Evolutionary conservation across 1,140 invertebrate genomes (phyloP).

Genomic region (Trichomalopsis sarcophagae): DNA sequence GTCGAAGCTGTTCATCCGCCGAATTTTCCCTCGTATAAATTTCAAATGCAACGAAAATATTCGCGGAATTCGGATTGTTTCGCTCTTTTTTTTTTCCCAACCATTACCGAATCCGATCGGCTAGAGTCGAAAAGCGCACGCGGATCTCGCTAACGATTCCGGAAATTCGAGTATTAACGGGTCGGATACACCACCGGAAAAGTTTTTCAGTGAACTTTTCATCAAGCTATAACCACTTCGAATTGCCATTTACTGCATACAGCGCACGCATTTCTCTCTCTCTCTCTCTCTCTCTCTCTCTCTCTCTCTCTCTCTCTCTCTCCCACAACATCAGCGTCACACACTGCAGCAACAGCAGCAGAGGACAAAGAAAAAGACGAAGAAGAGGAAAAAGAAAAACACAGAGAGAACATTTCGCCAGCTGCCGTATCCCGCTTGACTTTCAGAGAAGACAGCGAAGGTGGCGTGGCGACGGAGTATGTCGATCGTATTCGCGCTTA

Average conservation of each 20-base stretch:
- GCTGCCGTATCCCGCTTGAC: conserved; percentile 7
- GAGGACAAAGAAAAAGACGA: background rate
- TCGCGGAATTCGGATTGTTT: conserved; percentile 19
- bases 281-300: background rate
- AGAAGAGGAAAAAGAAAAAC: background rate
- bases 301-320: background rate
- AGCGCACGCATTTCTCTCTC: too few relatives aligned
- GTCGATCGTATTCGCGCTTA: conserved; percentile 41
- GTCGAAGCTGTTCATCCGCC: background rate
- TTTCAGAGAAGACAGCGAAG: conserved; percentile 6
- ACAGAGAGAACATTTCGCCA: background rate
- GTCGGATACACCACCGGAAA: background rate
- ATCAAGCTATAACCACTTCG: too few relatives aligned
- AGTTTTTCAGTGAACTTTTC: too few relatives aligned
- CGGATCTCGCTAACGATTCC: background rate
- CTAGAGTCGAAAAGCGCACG: background rate
- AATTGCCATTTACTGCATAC: too few relatives aligned
- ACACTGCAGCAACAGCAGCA: background rate
- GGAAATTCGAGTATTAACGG: background rate
- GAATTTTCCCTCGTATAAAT: background rate
- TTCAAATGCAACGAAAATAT: conserved; percentile 2
- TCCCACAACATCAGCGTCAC: background rate
- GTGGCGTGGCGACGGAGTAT: background rate
- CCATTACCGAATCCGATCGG: background rate
- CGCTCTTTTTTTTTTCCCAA: background rate